Evolutionary conservation across 2,797 vertebrate genomes (phyloP).

Genomic region (Chaenodraco wilsoni): DNA sequence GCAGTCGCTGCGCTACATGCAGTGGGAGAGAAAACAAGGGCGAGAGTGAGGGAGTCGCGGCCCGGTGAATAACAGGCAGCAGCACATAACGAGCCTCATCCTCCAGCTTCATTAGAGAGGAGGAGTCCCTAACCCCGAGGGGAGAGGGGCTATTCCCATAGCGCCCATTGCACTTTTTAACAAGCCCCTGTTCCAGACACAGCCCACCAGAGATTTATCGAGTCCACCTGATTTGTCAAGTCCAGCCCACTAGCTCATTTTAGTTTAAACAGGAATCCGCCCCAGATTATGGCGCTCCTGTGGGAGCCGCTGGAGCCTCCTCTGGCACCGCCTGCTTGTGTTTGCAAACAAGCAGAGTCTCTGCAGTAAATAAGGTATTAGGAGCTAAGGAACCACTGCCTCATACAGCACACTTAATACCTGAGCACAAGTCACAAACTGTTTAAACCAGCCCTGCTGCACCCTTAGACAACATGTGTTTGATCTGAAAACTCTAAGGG

Average conservation of each 20-base stretch:
- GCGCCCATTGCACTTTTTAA: slow-evolving; percentile 83
- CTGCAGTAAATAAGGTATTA: slow-evolving; percentile 61
- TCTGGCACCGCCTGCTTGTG: slow-evolving; percentile 56
- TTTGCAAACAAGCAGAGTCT: slow-evolving; percentile 72
- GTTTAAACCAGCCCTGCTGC: slow-evolving; percentile 1
- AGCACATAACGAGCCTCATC: slow-evolving; percentile 81
- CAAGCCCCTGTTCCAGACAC: slow-evolving; percentile 78
- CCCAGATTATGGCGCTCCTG: slow-evolving; percentile 68
- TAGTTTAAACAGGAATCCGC: slow-evolving; percentile 72
- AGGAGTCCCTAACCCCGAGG: slow-evolving; percentile 76
- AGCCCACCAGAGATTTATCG: slow-evolving; percentile 67
- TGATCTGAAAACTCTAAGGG: background rate
- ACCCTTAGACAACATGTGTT: slow-evolving; percentile 7
- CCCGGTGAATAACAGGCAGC: slow-evolving; percentile 72
- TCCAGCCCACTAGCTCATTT: slow-evolving; percentile 72
- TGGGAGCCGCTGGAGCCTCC: slow-evolving; percentile 56
- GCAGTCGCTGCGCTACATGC: slow-evolving; percentile 26
- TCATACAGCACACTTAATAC: slow-evolving; percentile 6
- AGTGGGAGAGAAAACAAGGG: slow-evolving; percentile 41
- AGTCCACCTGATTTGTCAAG: slow-evolving; percentile 77
- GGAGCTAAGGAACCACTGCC: slow-evolving; percentile 32
- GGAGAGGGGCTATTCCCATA: slow-evolving; percentile 75
- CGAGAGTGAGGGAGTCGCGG: slow-evolving; percentile 52
- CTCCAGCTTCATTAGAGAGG: slow-evolving; percentile 81
- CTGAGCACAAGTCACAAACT: slow-evolving; percentile 10